Base-by-base conservation (phyloP, 2,888 invertebrate species). In the Idaea biselata region DNA sequence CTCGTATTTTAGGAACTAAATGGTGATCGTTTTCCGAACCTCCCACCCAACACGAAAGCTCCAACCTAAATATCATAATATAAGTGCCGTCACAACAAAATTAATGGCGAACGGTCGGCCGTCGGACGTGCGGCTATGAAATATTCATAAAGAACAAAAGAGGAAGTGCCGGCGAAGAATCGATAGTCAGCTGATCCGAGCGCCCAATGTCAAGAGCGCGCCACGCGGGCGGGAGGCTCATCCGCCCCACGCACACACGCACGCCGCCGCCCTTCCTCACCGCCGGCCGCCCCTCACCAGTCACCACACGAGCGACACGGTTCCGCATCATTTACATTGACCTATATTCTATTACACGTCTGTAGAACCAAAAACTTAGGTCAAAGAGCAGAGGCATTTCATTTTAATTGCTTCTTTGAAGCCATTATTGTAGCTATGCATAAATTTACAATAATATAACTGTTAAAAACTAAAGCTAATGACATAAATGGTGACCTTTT, bases 111-210 rank as follows among this genome's bases (percentile, higher is more conserved):
- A 25, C 25, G 25, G 1, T 25, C 25, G 25, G 25, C 58, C 68
- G 69, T 60, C 67, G 64, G 64, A 64, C 63, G 69, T 71, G 70
- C 70, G 67, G 65, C 73, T 72, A 87, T 90, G 87, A 88, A 90
- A 89, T 83, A 89, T 88, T 89, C 88, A 89, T 89, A 84, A 81
- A 79, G 85, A 80, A 82, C 81, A 83, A 87, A n/a, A 76, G 81
- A 88, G 88, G 88, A 89, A 89, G 86, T 86, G 77, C 68, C 72
- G 72, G 62, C 61, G 64, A 69, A 74, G 78, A 87, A 92, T 91
- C 91, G 91, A 91, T 91, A 86, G 81, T 87, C 91, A 91, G 91
- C 91, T 91, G 91, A 87, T 91, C 84, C 84, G 79, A 83, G 87
- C 89, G 82, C 85, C 89, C 91, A 91, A 92, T 92, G 91, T 92